Conservation (phyloP, 2,797 vertebrate species). For the Cyclura pinguis region DNA sequence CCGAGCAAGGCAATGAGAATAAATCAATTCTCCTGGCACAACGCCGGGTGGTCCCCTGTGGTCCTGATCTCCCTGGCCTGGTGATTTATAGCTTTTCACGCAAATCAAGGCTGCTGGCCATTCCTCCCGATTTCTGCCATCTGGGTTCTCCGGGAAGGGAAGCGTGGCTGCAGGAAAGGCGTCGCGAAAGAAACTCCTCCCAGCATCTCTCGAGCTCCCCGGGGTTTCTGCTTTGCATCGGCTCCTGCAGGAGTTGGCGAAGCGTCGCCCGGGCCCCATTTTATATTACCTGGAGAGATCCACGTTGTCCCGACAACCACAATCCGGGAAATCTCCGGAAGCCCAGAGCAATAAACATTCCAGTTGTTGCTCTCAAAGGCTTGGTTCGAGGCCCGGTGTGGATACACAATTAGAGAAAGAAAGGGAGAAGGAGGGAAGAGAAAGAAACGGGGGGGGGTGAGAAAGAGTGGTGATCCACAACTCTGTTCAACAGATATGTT, state of each 20-base stretch:
- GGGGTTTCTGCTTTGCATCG: too few species aligned
- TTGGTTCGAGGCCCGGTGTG: background rate
- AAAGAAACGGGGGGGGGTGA: too few species aligned
- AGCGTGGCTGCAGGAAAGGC: too few species aligned
- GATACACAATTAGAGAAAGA: too few species aligned
- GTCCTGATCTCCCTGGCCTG: background rate
- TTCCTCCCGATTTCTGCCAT: background rate
- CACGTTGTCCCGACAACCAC: slow-evolving; percentile 20
- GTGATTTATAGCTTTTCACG: background rate
- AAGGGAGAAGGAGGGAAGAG: too few species aligned
- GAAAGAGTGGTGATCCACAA: background rate
- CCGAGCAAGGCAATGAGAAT: too few species aligned
- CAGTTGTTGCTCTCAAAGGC: slow-evolving; percentile 1
- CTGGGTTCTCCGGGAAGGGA: background rate
- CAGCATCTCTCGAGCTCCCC: too few species aligned
- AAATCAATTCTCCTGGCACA: too few species aligned
- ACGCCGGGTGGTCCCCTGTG: too few species aligned
- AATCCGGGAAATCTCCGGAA: background rate
- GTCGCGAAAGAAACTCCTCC: background rate
- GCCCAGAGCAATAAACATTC: slow-evolving; percentile 26
- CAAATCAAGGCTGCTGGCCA: too few species aligned
- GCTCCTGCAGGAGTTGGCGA: background rate
- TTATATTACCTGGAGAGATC: background rate
- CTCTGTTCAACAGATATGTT: background rate
- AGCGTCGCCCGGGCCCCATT: background rate